Percentiles rank a stretch among this genome's conserved stretches.
Evolutionary conservation across 2,113 vertebrate species (phyloP).

Genomic region (Myrmecophaga tridactyla): DNA sequence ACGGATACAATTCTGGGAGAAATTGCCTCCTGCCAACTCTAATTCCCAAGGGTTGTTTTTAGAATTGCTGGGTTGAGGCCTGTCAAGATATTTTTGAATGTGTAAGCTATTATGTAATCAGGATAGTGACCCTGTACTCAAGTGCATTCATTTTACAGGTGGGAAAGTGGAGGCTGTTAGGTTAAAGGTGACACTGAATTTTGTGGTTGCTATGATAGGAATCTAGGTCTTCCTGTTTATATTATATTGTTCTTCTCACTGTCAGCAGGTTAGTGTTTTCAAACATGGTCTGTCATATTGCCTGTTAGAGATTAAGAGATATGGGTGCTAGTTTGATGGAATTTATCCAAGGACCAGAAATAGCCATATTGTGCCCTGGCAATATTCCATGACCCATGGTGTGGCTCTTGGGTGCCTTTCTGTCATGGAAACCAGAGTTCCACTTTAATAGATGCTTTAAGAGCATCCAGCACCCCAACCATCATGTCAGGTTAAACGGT

Average conservation of each 20-base stretch:
- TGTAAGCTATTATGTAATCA: too few relatives aligned
- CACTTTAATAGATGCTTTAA: not conserved
- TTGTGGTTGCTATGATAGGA: not conserved
- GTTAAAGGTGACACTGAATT: not conserved
- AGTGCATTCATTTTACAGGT: not conserved
- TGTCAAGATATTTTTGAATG: not conserved
- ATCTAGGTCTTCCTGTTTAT: not conserved
- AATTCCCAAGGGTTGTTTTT: not conserved
- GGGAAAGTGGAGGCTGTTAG: not conserved
- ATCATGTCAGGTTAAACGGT: not conserved
- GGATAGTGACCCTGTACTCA: not conserved
- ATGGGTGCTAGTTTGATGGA: not conserved
- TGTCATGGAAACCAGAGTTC: not conserved
- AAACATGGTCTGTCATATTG: not conserved
- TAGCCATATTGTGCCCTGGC: not conserved
- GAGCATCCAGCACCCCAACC: not conserved
- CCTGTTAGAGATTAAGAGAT: not conserved
- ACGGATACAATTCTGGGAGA: not conserved
- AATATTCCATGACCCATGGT: not conserved
- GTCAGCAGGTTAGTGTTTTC: not conserved
- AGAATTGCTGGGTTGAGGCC: not conserved
- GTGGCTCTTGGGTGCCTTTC: not conserved
- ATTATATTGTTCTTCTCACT: not conserved
- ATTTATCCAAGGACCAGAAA: not conserved
- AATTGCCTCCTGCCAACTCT: not conserved